Evolutionary conservation across 2,888 invertebrate species (phyloP), one percentile per base, ranked within the genome.

Genomic region (Stenotaenia linearis): DNA sequence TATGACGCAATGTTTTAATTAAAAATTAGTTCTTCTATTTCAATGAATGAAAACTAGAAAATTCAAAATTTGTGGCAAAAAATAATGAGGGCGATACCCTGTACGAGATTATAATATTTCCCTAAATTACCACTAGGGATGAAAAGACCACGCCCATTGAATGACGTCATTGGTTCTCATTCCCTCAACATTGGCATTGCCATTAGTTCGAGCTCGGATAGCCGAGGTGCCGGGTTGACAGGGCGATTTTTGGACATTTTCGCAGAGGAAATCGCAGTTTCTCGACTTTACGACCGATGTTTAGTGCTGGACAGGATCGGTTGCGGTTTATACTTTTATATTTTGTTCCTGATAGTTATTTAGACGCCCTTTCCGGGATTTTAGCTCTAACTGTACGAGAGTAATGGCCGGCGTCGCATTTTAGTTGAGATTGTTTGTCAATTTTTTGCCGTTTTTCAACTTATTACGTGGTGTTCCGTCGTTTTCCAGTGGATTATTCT

Each of bases 221-320:
- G 69, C 69, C 69, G 69, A 69, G 69, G 69, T 69, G 69, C 69
- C 69, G 69, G 69, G 69, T 69, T 69, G 69, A 69, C 69, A 28
- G 25, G 69, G 25, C 69, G 25, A 69, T 25, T 69, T 69, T 69
- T 69, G 69, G 69, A 69, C 69, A 23, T 69, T 69, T 69, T 69
- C 28, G 25, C 12, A 4, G 10, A 28, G 69, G 25, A 69, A 69
- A 69, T 69, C 69, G 69, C 69, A 6, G n/a, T 69, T 28, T 69
- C 69, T 69, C 15, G 69, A 69, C 69, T 69, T 5, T 15, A 25
- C 69, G 69, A 69, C 69, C 69, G 69, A 69, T 69, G 69, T 28
- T 69, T 69, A n/a, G 69, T 69, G 69, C 28, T 69, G 69, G 69
- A 28, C 69, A 69, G 25, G 69, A 69, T 69, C 69, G 69, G 69